A percentile compares a stretch with the other conserved stretches of the same genome.
Conservation (phyloP, 1,140 invertebrate genomes). For the Danaus melanippus region DNA sequence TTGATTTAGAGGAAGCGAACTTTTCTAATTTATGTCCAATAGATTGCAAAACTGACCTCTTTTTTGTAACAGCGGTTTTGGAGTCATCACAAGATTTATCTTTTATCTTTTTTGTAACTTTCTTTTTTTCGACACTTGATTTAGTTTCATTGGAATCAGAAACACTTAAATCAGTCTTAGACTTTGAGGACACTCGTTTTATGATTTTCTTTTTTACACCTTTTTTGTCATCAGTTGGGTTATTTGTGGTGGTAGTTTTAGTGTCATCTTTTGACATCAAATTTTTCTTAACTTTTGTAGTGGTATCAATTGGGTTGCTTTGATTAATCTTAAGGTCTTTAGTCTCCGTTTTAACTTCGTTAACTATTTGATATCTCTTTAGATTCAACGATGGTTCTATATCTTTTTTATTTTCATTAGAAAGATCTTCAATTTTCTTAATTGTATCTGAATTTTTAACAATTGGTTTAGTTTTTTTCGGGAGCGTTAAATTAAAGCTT, state of each 20-base stretch:
- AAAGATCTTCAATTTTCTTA: constrained; percentile 30
- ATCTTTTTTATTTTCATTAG: constrained; percentile 40
- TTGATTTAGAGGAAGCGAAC: constrained; percentile 66
- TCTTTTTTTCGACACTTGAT: constrained; percentile 50
- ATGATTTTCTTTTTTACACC: constrained; percentile 70
- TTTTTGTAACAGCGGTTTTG: constrained; percentile 63
- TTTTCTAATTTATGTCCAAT: constrained; percentile 80
- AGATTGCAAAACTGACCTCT: constrained; percentile 74
- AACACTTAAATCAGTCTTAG: constrained; percentile 48
- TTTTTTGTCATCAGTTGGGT: constrained; percentile 48
- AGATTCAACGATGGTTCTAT: constrained; percentile 45
- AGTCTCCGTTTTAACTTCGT: constrained; percentile 26
- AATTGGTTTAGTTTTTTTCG: constrained; percentile 43
- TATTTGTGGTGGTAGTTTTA: constrained; percentile 38
- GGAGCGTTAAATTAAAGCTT: constrained; percentile 67
- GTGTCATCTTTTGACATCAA: constrained; percentile 31
- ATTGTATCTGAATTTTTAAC: constrained; percentile 26
- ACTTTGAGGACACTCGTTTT: constrained; percentile 61
- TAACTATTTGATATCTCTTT: constrained; percentile 59
- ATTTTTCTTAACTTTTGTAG: constrained; percentile 15
- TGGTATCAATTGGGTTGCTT: constrained; percentile 15
- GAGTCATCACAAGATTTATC: constrained; percentile 59
- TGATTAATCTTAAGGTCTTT: constrained; percentile 15
- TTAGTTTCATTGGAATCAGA: constrained; percentile 40
- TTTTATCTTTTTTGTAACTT: constrained; percentile 62